These are phyloP conservation scores for Cerceris ruficornis DNA, from an alignment of 2,888 invertebrate genomes.

Conservation along the genomic window DNA sequence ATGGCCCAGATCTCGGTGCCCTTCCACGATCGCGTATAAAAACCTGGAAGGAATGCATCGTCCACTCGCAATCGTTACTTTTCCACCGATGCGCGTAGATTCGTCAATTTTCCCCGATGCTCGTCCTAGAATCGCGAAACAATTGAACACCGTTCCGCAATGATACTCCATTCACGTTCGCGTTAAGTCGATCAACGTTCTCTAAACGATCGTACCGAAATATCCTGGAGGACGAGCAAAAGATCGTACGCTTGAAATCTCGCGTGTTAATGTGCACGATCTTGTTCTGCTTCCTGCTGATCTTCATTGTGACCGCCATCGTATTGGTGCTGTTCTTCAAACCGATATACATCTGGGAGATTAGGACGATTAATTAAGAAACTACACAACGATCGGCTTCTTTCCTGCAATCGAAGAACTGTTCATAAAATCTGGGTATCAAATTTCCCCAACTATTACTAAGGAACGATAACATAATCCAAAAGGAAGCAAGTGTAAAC, in stretches of 20 bases:
- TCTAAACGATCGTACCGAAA: background rate
- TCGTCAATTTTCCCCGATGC: background rate
- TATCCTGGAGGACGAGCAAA: slow-evolving; percentile 30
- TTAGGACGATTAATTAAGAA: slow-evolving; percentile 36
- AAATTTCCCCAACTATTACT: no score
- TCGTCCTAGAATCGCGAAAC: background rate
- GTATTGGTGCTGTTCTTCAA: slow-evolving; percentile 68
- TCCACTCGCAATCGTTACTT: slow-evolving; percentile 67
- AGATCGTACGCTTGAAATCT: slow-evolving; percentile 2
- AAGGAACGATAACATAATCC: no score
- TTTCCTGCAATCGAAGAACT: background rate
- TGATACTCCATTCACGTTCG: background rate
- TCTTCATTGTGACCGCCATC: slow-evolving; percentile 67
- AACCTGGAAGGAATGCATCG: slow-evolving; percentile 64
- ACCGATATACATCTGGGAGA: slow-evolving; percentile 72
- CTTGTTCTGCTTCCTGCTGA: slow-evolving; percentile 51
- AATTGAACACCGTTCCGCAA: background rate
- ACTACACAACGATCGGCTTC: background rate
- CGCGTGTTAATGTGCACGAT: slow-evolving; percentile 46
- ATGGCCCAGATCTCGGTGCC: slow-evolving; percentile 79
- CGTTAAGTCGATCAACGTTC: background rate
- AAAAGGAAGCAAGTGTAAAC: background rate
- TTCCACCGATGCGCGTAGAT: slow-evolving; percentile 14
- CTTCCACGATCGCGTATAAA: slow-evolving; percentile 78
- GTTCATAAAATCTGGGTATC: no score